Base-by-base conservation (phyloP, 2,888 invertebrate genomes). In the Hemithea aestivaria region DNA sequence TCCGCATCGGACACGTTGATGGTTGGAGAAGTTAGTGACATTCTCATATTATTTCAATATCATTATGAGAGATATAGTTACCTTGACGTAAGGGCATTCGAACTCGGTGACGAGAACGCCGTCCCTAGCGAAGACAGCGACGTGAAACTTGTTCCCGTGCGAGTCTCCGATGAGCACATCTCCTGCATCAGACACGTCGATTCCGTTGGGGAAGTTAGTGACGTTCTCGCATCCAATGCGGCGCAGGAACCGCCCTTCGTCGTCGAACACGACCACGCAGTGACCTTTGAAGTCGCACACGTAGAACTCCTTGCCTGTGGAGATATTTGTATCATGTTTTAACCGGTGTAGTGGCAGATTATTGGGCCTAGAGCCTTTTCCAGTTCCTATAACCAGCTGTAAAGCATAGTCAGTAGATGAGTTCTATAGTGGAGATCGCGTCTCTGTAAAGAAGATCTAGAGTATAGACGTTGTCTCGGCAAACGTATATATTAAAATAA, bases 231-330 rank as follows among this genome's bases (percentile, higher is more conserved):
- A 95, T 53, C 98, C 98, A 76, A 98, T 98, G 57, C 96, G 93
- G 56, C 97, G 93, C 66, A 96, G 87, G 84, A 96, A 98, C 48
- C 92, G 91, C 39, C 98, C 98, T 51, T 95, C 94, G 73, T 97
- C 96, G 72, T 94, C 95, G 77, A 97, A 97, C 29, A 98, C 97
- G 12, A 97, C 97, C 35, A 98, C 97, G 80, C 97, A 97, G 85
- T 98, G 98, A 34, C 97, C 98, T 84, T 98, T 98, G 81, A 98
- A 98, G 84, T 98, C 98, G 81, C 98, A 98, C 44, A 98, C 96
- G 83, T 96, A 98, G 78, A 96, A 97, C 78, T 96, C 95, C 72
- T 94, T 94, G 64, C 95, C 95, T 95, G 16, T 16, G 77, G 11
- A 70, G 12, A 27, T 27, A 7, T 16, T 27, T 5, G 27, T 9